Evolutionary conservation across 2,888 invertebrate species (phyloP).

Genomic region (Macaria notata): DNA sequence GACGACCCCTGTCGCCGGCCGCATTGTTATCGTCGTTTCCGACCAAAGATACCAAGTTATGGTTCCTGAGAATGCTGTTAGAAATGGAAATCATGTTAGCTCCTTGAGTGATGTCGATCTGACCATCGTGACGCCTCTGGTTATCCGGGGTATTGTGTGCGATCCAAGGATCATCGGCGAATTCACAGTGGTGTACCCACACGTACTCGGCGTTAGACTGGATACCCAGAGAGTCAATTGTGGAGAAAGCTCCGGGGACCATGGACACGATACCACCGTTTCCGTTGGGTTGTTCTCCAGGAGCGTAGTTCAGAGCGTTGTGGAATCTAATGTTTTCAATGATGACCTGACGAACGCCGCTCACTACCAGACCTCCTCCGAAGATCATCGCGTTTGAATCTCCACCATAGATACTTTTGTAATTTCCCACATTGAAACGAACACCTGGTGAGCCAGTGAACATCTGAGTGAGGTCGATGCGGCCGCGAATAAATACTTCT

Average conservation of each 20-base stretch:
- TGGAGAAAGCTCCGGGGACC: constrained; percentile 9
- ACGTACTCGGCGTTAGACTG: constrained; percentile 11
- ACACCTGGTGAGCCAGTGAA: constrained; percentile 24
- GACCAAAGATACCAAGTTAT: constrained; percentile 18
- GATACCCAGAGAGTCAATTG: constrained; percentile 14
- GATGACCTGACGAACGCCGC: constrained; percentile 8
- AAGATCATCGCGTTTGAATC: constrained; percentile 18
- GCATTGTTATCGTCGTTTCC: constrained; percentile 20
- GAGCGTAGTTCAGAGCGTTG: constrained; percentile 21
- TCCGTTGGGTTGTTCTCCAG: constrained; percentile 17
- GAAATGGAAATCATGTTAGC: constrained; percentile 23
- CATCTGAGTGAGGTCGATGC: constrained; percentile 17
- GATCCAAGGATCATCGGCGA: constrained; percentile 28
- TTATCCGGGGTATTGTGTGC: constrained; percentile 7
- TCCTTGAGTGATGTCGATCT: constrained; percentile 19
- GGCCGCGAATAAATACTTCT: constrained; percentile 12
- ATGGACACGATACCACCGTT: constrained; percentile 12
- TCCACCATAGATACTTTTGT: constrained; percentile 14
- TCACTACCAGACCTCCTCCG: constrained; percentile 17
- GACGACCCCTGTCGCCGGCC: constrained; percentile 13
- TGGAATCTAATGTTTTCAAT: constrained; percentile 15
- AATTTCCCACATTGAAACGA: constrained; percentile 9
- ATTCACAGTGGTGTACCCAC: constrained; percentile 27
- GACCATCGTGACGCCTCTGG: constrained; percentile 27
- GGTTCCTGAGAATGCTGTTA: constrained; percentile 29